Evolutionary conservation across 2,888 invertebrate genomes (phyloP), one percentile per base, ranked within the genome.

Genomic region (Philereme vetulata): DNA sequence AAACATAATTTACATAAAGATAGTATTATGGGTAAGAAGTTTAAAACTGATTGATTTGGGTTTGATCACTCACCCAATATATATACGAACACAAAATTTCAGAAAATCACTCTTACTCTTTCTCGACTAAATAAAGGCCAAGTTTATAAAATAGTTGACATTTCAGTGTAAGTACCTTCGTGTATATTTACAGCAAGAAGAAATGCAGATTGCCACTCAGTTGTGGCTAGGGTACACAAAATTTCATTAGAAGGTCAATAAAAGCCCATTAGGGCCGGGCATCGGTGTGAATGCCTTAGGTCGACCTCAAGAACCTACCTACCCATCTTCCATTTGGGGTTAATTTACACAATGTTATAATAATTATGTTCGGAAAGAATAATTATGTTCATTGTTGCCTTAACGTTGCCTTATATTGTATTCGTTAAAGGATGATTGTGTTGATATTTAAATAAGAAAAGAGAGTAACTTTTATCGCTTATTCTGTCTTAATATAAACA

Each of bases 171-270:
- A 49, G 61, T 65, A 34, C 43, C 9, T 33, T 21, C 21, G 60
- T 58, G 60, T 58, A 21, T 21, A 51, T 68, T 63, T 53, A 54
- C 58, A 53, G 56, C 56, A 72, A 72, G 63, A 68, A 72, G 77
- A 77, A 75, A 80, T 73, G 74, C 71, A 77, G 75, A 81, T 80
- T 76, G 77, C 72, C 77, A 76, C 79, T 82, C 76, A 74, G 72
- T 74, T 68, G 70, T 64, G 76, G 66, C 67, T 66, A 63, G 68
- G 75, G 74, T 72, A 80, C 72, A 78, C 79, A 82, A 78, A 82
- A 63, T 51, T 56, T 60, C 46, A 60, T 63, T 63, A 60, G 43
- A 51, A 51, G 32, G 42, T 50, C 35, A 53, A 60, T 52, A 60
- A 63, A 60, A 63, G 52, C 56, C 56, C 56, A 63, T 63, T 60